phyloP scores from a whole-genome alignment of 23 tunicate genomes.

The Aplidium turbinatum region DNA sequence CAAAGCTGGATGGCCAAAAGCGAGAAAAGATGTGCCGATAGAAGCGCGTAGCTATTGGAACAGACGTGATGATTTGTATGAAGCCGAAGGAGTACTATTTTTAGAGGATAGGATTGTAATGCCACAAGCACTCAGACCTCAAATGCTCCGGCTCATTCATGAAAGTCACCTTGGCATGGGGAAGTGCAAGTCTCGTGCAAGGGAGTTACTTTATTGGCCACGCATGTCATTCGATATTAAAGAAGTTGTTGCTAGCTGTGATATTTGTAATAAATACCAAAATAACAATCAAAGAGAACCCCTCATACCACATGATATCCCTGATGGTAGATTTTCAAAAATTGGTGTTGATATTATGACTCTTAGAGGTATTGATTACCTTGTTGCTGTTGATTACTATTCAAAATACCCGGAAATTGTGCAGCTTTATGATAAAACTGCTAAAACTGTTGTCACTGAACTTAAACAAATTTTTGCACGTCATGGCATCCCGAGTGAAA shows the following conservation, averaged over 20 bases:
- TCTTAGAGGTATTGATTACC: constrained; percentile 32
- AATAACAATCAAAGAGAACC: constrained; percentile 32
- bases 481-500: constrained; percentile 31
- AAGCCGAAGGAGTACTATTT: constrained; percentile 39
- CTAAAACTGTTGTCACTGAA: constrained; percentile 13
- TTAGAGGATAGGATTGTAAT: constrained; percentile 28
- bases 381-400: constrained; percentile 41
- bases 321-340: constrained; percentile 26
- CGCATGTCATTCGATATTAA: constrained; percentile 37
- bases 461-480: constrained; percentile 36
- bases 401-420: constrained; percentile 51
- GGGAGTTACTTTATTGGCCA: constrained; percentile 51
- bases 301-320: constrained; percentile 37
- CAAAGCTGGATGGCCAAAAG: constrained; percentile 40
- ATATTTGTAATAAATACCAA: constrained; percentile 26
- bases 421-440: constrained; percentile 29
- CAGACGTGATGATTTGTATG: constrained; percentile 26
- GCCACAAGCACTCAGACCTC: not conserved
- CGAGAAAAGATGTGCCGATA: constrained; percentile 8
- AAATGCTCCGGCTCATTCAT: constrained; percentile 43
- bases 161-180: constrained; percentile 48
- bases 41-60: constrained; percentile 36
- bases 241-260: constrained; percentile 10
- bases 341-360: constrained; percentile 48
- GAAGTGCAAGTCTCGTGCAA: constrained; percentile 51